Evolutionary conservation across 2,888 invertebrate genomes (phyloP), one percentile per base, ranked within the genome.

Genomic region (Oxystoma pomonae): DNA sequence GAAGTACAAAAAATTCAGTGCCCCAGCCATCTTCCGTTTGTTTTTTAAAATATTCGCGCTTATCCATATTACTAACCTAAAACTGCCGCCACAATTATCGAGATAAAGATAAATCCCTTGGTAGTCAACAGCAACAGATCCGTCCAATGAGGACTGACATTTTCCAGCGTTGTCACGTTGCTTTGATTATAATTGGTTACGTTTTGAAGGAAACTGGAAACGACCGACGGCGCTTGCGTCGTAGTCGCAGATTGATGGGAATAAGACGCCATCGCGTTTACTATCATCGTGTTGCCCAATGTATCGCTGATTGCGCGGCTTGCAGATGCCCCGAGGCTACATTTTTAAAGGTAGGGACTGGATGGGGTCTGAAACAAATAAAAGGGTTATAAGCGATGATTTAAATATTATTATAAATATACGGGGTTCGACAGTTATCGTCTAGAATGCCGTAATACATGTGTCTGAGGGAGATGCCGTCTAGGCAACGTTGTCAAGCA

Each of bases 1-100:
- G n/a, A n/a, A n/a, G n/a, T n/a, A n/a, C n/a, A n/a, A n/a, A n/a
- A n/a, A n/a, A n/a, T n/a, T n/a, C n/a, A n/a, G n/a, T n/a, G n/a
- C n/a, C n/a, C n/a, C n/a, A n/a, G n/a, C n/a, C n/a, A n/a, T n/a
- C n/a, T n/a, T n/a, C n/a, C n/a, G n/a, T n/a, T n/a, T n/a, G n/a
- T n/a, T n/a, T n/a, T n/a, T n/a, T n/a, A 19, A 19, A 55, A 55
- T 18, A 20, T 55, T n/a, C 2, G 94, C 90, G 83, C 96, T 96
- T 60, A 96, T 96, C n/a, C n/a, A n/a, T n/a, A n/a, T n/a, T 35
- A 35, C 35, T 35, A 7, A 35, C 35, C 35, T 62, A 96, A 85
- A 20, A 95, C 87, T 35, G 96, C 96, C 69, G 93, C 90, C 62
- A 93, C 84, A 76, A 96, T 96, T 78, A 96, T 94, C 71, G 87